Conservation (phyloP, 2,888 invertebrate genomes). For the Leptinotarsa tumamoca region DNA sequence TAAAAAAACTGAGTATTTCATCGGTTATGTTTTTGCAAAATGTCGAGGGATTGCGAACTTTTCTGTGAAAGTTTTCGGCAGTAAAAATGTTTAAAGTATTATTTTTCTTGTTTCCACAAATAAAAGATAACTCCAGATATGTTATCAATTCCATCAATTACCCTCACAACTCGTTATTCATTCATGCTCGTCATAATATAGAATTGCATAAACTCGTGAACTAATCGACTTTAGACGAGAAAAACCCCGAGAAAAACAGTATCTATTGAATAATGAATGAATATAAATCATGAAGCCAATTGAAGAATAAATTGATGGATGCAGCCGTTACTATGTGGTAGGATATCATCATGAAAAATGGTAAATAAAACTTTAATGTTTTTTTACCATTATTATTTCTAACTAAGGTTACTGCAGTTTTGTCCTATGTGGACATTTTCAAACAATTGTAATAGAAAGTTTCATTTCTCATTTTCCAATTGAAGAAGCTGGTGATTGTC, state of each 20-base stretch:
- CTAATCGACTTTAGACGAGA: background rate
- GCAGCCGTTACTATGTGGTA: too few species aligned
- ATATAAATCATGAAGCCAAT: too few species aligned
- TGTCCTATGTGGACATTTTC: too few species aligned
- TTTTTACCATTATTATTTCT: too few species aligned
- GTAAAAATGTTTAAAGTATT: background rate
- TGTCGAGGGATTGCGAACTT: background rate
- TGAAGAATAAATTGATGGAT: too few species aligned
- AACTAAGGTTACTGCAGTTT: too few species aligned
- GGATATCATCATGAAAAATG: too few species aligned
- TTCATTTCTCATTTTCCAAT: too few species aligned
- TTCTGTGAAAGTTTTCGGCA: background rate
- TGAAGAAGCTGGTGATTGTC: too few species aligned
- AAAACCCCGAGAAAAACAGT: background rate
- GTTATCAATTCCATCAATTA: slow-evolving; percentile 11
- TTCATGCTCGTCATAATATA: background rate
- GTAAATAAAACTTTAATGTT: too few species aligned
- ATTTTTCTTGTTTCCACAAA: background rate
- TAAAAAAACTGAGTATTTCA: background rate
- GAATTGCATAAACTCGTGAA: background rate
- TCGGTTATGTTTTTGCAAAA: background rate
- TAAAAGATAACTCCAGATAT: slow-evolving; percentile 8
- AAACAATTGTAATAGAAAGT: too few species aligned
- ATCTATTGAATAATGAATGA: background rate
- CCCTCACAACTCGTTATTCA: slow-evolving; percentile 5